phyloP scores from a whole-genome alignment of 2,113 vertebrate genomes.

The Mixornis gularis region DNA sequence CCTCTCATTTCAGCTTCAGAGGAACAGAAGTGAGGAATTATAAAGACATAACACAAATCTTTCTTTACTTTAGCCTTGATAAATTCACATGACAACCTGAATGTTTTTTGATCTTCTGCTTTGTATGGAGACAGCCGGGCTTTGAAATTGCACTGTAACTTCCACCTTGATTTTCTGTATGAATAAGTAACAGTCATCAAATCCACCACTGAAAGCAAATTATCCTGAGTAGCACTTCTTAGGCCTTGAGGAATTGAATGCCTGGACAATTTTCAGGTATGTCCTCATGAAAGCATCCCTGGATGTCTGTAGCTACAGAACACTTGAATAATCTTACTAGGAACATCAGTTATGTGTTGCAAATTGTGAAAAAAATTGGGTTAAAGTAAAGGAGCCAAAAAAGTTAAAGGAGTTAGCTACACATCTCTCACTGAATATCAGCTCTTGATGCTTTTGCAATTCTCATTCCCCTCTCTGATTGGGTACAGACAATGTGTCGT shows the following conservation, averaged over 20 bases:
- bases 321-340: background rate
- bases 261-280: background rate
- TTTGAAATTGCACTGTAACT: background rate
- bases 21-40: background rate
- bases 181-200: background rate
- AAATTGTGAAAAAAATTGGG: background rate
- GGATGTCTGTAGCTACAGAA: background rate
- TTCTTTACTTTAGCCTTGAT: background rate
- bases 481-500: accelerated
- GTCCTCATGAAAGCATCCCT: background rate
- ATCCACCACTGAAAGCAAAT: background rate
- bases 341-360: background rate
- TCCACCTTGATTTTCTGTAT: background rate
- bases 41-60: background rate
- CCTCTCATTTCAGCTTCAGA: background rate
- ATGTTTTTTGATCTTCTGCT: background rate
- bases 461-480: background rate
- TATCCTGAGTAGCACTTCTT: background rate
- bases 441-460: background rate
- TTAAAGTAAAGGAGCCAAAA: background rate
- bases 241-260: background rate
- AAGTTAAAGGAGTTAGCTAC: background rate
- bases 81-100: background rate
- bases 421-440: background rate
- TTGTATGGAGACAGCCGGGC: background rate